Base-by-base conservation (phyloP, 2,797 vertebrate species). In the Merluccius polli region DNA sequence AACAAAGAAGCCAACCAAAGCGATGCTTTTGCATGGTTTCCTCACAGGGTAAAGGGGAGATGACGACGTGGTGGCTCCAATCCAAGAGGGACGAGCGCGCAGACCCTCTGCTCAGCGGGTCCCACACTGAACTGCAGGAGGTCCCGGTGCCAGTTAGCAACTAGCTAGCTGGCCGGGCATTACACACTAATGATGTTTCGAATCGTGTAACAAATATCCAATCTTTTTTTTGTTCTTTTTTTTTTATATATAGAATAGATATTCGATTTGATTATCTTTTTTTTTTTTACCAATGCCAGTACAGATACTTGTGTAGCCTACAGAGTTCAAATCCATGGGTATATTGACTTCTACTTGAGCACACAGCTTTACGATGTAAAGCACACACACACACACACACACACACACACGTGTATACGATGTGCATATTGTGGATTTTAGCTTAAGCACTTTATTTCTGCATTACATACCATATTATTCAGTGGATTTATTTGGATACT, bases 11-110 rank as follows among this genome's bases (percentile, higher is more conserved):
- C n/a, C 59, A 27, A 11, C 10, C 59, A 65, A 65, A 65, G 1
- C 7, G 9, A 63, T 65, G 59, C 10, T 65, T 79, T 59, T 65
- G 41, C 78, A 21, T 82, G 48, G 38, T 75, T 81, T 80, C 73
- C 78, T 74, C 82, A 94, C 82, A 94, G 93, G 93, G 92, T 10
- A 94, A 94, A 88, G 92, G 93, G 29, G 92, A 93, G n/a, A 94
- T 94, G 93, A 94, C 86, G 41, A 93, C 93, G 36, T 93, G 92
- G 93, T 94, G 93, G 93, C 91, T 94, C 8, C 92, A 94, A 44
- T 87, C 91, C 52, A 94, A 92, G 81, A 87, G 71, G 75, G 75
- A 84, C 0, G 31, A 85, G 41, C 27, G 31, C 11, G 65, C 59
- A 13, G 85, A 92, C 38, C 87, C 77, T 18, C 77, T 90, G 65